phyloP scores from a whole-genome alignment of 2,113 vertebrate genomes.

The Odontophorus gujanensis region DNA sequence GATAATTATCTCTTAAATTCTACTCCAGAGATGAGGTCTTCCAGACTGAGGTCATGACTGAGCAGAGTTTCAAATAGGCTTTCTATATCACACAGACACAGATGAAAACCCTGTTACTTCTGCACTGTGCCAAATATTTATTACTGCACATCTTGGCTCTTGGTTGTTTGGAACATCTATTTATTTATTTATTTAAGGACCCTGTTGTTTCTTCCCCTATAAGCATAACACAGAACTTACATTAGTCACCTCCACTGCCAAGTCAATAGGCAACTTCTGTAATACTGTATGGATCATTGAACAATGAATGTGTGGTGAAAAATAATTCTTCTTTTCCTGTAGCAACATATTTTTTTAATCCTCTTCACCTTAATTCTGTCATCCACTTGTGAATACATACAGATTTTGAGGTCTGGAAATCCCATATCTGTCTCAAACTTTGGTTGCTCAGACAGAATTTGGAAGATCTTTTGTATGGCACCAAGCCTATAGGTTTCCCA shows the following conservation, averaged over 20 bases:
- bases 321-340: neutral
- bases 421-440: constrained; percentile 7
- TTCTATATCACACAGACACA: neutral
- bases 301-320: neutral
- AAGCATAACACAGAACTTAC: neutral
- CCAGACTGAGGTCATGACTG: neutral
- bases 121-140: neutral
- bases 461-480: constrained; percentile 33
- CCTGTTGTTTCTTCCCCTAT: neutral
- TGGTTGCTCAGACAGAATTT: constrained; percentile 38
- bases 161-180: neutral
- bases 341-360: neutral
- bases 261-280: neutral
- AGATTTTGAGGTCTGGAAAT: constrained; percentile 18
- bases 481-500: neutral
- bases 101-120: neutral
- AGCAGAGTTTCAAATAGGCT: neutral
- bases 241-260: neutral
- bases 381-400: neutral
- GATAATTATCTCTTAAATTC: neutral
- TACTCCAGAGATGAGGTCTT: neutral
- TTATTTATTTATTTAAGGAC: neutral
- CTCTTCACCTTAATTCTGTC: neutral
- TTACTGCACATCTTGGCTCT: neutral
- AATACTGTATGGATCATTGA: neutral